Conservation (phyloP, 2,888 invertebrate genomes). For the Anodontia alba region DNA sequence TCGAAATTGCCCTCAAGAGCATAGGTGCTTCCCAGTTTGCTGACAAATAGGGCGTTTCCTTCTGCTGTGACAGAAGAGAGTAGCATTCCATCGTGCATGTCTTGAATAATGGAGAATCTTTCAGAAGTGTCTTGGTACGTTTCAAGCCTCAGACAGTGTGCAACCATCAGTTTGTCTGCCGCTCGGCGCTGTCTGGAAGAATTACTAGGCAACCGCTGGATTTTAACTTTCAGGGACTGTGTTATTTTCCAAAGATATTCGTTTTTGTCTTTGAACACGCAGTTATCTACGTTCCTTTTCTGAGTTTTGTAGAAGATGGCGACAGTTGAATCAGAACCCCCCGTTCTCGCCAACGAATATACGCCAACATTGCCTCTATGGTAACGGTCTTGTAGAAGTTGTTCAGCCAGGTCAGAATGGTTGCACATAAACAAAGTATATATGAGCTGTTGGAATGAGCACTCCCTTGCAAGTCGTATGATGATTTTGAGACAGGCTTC, state of each 20-base stretch:
- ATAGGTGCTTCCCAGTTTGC: background rate
- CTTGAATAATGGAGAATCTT: background rate
- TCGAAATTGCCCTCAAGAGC: background rate
- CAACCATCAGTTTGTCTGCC: background rate
- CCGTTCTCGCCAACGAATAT: background rate
- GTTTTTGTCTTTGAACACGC: background rate
- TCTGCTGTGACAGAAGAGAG: background rate
- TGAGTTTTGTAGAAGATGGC: background rate
- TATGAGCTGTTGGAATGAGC: background rate
- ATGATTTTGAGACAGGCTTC: background rate
- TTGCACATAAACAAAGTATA: background rate
- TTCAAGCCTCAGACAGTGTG: background rate
- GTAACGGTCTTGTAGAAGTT: background rate
- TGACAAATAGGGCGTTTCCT: background rate
- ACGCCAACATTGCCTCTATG: background rate
- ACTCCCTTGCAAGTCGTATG: background rate
- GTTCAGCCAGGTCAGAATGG: background rate
- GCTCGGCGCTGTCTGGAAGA: background rate
- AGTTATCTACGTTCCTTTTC: background rate
- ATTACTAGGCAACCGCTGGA: background rate
- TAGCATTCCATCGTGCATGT: background rate
- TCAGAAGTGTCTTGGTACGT: background rate
- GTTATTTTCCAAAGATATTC: background rate
- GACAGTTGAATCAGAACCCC: background rate
- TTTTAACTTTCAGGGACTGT: background rate